Evolutionary conservation across 2,113 vertebrate genomes (phyloP).

Genomic region (Neopipo cinnamomea): DNA sequence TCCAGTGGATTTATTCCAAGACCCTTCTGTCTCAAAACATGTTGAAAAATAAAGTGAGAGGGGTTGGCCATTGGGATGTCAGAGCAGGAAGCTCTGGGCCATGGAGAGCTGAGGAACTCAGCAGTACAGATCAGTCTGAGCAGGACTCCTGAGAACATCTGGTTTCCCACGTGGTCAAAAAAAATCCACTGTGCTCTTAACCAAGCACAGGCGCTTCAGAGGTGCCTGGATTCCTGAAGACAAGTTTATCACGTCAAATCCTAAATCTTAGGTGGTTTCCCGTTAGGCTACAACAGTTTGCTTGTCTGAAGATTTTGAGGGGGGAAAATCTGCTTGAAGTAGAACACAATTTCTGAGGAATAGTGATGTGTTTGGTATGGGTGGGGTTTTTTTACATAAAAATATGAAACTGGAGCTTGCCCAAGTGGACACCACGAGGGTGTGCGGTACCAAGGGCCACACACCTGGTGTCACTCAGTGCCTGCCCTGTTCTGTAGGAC

Average conservation of each 20-base stretch:
- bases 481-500: not conserved
- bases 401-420: not conserved
- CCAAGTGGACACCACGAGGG: not conserved
- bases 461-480: no score
- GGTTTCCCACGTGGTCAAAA: not conserved
- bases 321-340: not conserved
- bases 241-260: not conserved
- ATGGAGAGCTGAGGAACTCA: not conserved
- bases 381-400: not conserved
- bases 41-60: not conserved
- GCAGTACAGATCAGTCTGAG: not conserved
- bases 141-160: not conserved
- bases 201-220: not conserved
- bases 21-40: not conserved
- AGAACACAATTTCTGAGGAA: not conserved
- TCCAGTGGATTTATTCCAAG: not conserved
- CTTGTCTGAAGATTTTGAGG: not conserved
- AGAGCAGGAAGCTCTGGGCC: not conserved
- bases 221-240: not conserved
- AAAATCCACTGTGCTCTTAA: not conserved
- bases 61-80: not conserved
- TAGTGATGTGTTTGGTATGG: not conserved
- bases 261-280: not conserved
- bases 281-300: not conserved
- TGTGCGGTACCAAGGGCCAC: not conserved